Evolutionary conservation across 1,140 invertebrate genomes (phyloP), one percentile per base, ranked within the genome.

Genomic region (Drosophila saltans): DNA sequence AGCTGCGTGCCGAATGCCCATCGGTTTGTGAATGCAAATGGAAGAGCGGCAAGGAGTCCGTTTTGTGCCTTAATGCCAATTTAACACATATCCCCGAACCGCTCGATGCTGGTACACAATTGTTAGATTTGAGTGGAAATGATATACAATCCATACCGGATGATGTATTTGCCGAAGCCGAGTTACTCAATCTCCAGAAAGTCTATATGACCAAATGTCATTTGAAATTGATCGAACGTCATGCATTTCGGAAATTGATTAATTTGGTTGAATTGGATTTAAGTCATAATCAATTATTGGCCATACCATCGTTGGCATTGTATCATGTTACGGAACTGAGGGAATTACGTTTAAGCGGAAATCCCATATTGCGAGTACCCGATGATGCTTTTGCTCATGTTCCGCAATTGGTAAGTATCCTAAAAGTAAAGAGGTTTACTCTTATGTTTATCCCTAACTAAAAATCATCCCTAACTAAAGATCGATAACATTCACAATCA

Each of bases 31-130:
- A 96, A 91, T 97, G 96, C 93, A 97, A 96, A 92, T 97, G 97
- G 97, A 96, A 96, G 90, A 95, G 95, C 84, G 96, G 96, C 73
- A 97, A 97, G 92, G 96, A 97, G 92, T 96, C 96, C 33, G 96
- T 96, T 48, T 94, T 96, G 69, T 97, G 96, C 93, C 93, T 94
- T 63, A 94, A 94, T 85, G 95, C 95, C 64, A 96, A 96, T 80
- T 93, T 97, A 61, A 94, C 94, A 57, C 93, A 93, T 72, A 94
- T 97, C 48, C 96, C 96, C 4, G 88, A 92, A 21, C 94, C 94
- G 59, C 93, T 97, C 43, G 95, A 96, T 80, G 93, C 94, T 48
- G 96, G 95, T 45, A 97, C 96, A 6, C 96, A 97, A 92, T 94
- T 97, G 40, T 93, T 97, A 40, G 95, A 97, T 86, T 92, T 97